Base-by-base conservation (phyloP, 2,888 invertebrate genomes). In the Lissocephala sabroskyi region DNA sequence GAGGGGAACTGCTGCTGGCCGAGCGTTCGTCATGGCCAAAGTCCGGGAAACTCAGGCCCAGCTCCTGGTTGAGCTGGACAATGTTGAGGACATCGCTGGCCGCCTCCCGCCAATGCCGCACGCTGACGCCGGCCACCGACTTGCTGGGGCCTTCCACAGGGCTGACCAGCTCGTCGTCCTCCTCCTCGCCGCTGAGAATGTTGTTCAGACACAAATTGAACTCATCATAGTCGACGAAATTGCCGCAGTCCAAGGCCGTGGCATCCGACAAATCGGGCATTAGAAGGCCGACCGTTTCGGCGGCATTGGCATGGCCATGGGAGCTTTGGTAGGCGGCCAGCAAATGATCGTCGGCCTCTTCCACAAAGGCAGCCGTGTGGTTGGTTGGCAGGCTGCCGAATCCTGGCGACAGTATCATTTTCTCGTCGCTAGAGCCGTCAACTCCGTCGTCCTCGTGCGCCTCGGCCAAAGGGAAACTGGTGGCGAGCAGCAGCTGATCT, bases 201-300 rank as follows among this genome's bases (percentile, higher is more conserved):
- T 77, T 81, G 39, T 70, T 81, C 45, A 81, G 61, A 48, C 81
- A 81, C 58, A 81, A 64, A 48, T 81, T 82, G 28, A 81, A 81
- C 58, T 82, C 82, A 59, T 80, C 81, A 42, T 80, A 79, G 55
- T 82, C 80, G 7, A 79, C 79, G 58, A 79, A 82, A 45, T 63
- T 79, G 7, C 63, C 73, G 18, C 79, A 79, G 41, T 80, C 78
- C 28, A 73, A 46, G 6, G 62, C 58, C 10, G 78, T 58, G 18
- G 59, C 62, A 45, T 66, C 65, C 36, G 56, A 61, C 35, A 77
- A 43, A 35, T 82, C 81, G 0, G 82, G 68, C 45, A 82, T 59
- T 10, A 81, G 58, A 28, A 80, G 45, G 36, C 68, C 66, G 5
- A 71, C 67, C 16, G 71, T 65, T 47, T 81, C 79, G 10, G 62